Conservation (phyloP, 2,113 vertebrate species). For the Spea bombifrons region DNA sequence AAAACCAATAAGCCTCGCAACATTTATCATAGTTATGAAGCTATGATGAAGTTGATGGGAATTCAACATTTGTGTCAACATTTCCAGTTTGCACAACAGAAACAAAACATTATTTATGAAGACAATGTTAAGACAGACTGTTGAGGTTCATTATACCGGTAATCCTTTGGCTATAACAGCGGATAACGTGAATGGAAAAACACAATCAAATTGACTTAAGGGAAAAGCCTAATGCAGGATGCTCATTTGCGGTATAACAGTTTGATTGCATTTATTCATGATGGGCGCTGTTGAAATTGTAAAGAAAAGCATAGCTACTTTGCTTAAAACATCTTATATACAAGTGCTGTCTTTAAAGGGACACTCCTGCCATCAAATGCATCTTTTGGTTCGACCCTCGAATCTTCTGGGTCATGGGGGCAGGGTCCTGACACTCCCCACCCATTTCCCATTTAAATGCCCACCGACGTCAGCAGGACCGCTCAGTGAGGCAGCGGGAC, state of each 20-base stretch:
- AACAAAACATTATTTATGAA: constrained; percentile 16
- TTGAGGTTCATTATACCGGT: constrained; percentile 3
- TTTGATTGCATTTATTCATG: background rate
- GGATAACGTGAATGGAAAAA: constrained; percentile 25
- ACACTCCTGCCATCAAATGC: too few species aligned
- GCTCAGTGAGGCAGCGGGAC: too few species aligned
- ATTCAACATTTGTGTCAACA: constrained; percentile 42
- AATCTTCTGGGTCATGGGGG: too few species aligned
- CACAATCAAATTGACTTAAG: background rate
- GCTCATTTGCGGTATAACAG: background rate
- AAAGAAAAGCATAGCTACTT: too few species aligned
- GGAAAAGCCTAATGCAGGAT: background rate
- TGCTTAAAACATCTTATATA: too few species aligned
- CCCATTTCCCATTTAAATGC: too few species aligned
- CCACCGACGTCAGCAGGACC: too few species aligned
- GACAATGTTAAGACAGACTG: constrained; percentile 5
- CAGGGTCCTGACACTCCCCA: too few species aligned
- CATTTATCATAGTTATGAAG: constrained; percentile 35
- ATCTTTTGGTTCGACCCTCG: too few species aligned
- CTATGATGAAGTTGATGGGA: constrained; percentile 13
- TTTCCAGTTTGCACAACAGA: constrained; percentile 31
- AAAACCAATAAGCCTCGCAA: background rate
- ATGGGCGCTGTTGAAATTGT: background rate
- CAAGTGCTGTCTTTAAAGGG: too few species aligned
- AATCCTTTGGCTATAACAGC: background rate